phyloP scores from a whole-genome alignment of 2,888 invertebrate species.

The Linnaemya tessellans region DNA sequence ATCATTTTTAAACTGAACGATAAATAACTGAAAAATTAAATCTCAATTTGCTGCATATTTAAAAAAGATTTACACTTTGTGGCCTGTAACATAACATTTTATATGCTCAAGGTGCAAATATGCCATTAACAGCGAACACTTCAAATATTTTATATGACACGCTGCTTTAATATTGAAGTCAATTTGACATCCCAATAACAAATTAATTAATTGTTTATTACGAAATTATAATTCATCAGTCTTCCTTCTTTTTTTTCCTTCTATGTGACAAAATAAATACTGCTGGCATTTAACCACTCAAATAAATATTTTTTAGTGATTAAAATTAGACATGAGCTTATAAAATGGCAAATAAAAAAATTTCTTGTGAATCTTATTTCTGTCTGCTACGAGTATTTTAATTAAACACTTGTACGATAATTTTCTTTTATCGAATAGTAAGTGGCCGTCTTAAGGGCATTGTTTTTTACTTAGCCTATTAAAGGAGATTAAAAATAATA shows the following conservation, averaged over 20 bases:
- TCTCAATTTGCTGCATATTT: too few relatives aligned
- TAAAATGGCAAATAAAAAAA: background rate
- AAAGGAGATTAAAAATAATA: background rate
- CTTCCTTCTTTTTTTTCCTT: background rate
- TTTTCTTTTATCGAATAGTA: background rate
- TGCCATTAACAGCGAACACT: too few relatives aligned
- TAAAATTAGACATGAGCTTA: background rate
- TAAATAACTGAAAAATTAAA: too few relatives aligned
- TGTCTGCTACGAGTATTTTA: too few relatives aligned
- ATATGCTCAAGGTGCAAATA: too few relatives aligned
- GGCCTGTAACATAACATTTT: too few relatives aligned
- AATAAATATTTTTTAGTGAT: background rate
- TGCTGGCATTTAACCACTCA: too few relatives aligned
- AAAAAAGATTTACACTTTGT: too few relatives aligned
- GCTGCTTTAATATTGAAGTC: background rate
- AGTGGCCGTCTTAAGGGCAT: conserved; percentile 20
- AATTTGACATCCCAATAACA: background rate
- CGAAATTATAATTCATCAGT: background rate
- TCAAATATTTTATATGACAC: too few relatives aligned
- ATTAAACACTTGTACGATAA: conserved; percentile 3
- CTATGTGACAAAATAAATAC: background rate
- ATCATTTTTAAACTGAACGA: too few relatives aligned
- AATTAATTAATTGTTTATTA: background rate
- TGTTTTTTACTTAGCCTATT: background rate
- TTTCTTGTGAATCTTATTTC: background rate